A percentile compares a stretch with the other conserved stretches of the same genome.
phyloP scores from a whole-genome alignment of 2,113 vertebrate genomes.

The Ammospiza caudacuta region DNA sequence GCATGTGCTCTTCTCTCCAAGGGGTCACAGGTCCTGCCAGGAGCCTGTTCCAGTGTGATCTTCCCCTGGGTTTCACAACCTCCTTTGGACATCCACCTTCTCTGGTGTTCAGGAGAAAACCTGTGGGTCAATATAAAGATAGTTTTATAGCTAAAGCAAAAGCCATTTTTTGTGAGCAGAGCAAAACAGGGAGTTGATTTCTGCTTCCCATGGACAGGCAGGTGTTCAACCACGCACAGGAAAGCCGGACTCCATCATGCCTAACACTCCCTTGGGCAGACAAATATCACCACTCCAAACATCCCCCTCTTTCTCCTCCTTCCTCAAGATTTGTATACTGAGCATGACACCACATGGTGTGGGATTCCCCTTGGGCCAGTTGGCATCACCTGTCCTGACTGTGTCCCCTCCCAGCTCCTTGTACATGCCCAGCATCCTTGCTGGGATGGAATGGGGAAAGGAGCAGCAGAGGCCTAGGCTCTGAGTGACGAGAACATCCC shows the following conservation, averaged over 20 bases:
- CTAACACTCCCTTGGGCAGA: too few relatives aligned
- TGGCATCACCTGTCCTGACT: accelerated
- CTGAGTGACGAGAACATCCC: neutral
- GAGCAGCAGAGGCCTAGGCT: neutral
- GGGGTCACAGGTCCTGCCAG: neutral
- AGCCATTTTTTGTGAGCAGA: neutral
- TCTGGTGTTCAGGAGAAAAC: neutral
- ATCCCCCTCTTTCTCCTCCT: neutral
- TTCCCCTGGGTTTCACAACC: neutral
- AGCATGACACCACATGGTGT: neutral
- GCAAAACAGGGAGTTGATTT: neutral
- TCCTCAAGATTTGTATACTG: neutral
- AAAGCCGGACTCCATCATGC: accelerated
- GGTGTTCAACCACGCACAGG: neutral
- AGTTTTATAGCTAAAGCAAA: neutral
- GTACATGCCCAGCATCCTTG: too few relatives aligned
- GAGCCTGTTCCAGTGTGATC: neutral
- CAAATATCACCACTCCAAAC: neutral
- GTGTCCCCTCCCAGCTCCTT: neutral
- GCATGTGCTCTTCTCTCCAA: neutral
- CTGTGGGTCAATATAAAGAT: neutral
- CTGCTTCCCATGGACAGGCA: neutral
- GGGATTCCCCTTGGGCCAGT: too few relatives aligned
- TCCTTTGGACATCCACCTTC: neutral
- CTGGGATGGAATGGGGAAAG: too few relatives aligned